A percentile compares a stretch with the other conserved stretches of the same genome.
phyloP scores from a whole-genome alignment of 2,888 invertebrate species.

The Sinotaia quadrata region DNA sequence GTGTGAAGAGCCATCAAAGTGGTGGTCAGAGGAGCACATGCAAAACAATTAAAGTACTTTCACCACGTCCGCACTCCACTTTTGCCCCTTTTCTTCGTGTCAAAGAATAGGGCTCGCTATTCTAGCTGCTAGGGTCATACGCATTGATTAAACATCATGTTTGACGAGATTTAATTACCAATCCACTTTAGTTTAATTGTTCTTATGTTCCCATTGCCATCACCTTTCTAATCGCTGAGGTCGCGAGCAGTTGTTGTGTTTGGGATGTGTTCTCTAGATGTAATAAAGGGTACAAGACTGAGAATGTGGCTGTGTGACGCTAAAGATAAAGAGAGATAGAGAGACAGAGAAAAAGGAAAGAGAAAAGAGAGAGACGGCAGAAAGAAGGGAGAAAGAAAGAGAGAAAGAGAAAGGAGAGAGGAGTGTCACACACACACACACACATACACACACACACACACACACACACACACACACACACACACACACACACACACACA shows the following conservation, averaged over 20 bases:
- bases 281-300: neutral
- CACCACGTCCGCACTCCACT: neutral
- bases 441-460: neutral
- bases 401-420: slow-evolving; percentile 5
- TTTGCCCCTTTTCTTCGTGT: too few relatives aligned
- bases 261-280: too few relatives aligned
- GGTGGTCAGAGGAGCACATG: neutral
- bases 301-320: neutral
- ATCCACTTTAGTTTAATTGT: too few relatives aligned
- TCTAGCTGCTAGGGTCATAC: too few relatives aligned
- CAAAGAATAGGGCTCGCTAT: too few relatives aligned
- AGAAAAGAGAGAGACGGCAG: slow-evolving; percentile 11
- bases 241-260: too few relatives aligned
- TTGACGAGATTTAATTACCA: slow-evolving; percentile 5
- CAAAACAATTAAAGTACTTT: neutral
- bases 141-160: neutral
- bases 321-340: neutral
- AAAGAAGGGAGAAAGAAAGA: neutral
- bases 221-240: too few relatives aligned
- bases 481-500: slow-evolving; percentile 9
- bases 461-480: neutral
- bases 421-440: neutral
- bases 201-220: too few relatives aligned
- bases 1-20: neutral
- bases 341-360: neutral